Conservation (phyloP, 2,113 vertebrate species). For the Chascanopsetta lugubris region DNA sequence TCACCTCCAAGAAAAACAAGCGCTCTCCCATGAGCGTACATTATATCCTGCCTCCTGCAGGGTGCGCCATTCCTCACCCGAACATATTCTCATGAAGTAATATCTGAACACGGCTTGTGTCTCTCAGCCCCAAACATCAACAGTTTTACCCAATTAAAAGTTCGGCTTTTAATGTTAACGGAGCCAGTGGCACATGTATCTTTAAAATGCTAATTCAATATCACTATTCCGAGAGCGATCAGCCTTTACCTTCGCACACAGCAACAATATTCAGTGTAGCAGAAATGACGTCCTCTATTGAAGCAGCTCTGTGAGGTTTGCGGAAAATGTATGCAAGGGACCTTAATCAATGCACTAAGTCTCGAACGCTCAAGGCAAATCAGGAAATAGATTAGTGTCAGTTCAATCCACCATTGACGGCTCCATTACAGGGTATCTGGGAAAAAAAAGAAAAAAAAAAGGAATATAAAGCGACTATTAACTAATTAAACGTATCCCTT, state of each 20-base stretch:
- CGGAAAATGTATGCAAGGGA: slow-evolving; percentile 40
- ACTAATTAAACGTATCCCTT: slow-evolving; percentile 57
- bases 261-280: slow-evolving; percentile 17
- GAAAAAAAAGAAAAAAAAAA: slow-evolving; percentile 28
- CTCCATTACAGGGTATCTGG: slow-evolving; percentile 26
- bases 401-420: slow-evolving; percentile 42
- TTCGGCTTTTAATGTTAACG: neutral
- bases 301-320: slow-evolving; percentile 26
- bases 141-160: slow-evolving; percentile 13
- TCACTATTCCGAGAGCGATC: slow-evolving; percentile 16
- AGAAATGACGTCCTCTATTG: slow-evolving; percentile 34
- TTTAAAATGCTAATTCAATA: neutral
- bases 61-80: too few relatives aligned
- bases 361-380: slow-evolving; percentile 49
- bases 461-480: slow-evolving; percentile 52
- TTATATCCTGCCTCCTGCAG: too few relatives aligned
- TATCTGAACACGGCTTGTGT: neutral
- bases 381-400: slow-evolving; percentile 53
- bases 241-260: slow-evolving; percentile 19
- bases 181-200: neutral
- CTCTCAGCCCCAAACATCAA: neutral
- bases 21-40: too few relatives aligned
- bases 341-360: slow-evolving; percentile 44
- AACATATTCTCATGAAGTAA: too few relatives aligned
- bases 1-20: too few relatives aligned